phyloP scores from a whole-genome alignment of 2,888 invertebrate genomes.

The Pristionchus arcanus region DNA sequence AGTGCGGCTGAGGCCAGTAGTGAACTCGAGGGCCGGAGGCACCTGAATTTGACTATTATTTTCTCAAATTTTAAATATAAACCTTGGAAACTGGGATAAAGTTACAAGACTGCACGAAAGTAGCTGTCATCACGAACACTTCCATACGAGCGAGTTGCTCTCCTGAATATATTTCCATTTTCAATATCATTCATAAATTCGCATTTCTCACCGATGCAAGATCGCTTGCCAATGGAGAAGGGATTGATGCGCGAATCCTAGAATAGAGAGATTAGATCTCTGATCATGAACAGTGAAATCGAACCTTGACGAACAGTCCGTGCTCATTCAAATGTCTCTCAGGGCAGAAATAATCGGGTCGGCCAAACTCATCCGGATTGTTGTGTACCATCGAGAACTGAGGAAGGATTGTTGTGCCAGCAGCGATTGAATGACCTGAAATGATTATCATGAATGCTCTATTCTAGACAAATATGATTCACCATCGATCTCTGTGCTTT shows the following conservation, averaged over 20 bases:
- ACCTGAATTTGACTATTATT: background rate
- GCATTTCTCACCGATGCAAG: background rate
- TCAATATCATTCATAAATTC: background rate
- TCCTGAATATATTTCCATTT: background rate
- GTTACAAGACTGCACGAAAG: background rate
- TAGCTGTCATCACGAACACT: background rate
- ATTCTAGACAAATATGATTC: background rate
- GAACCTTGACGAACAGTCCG: background rate
- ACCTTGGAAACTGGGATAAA: background rate
- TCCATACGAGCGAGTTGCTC: conserved; percentile 30
- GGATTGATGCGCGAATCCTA: conserved; percentile 13
- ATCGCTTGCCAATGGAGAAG: conserved; percentile 22
- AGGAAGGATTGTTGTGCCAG: conserved; percentile 16
- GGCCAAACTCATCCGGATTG: background rate
- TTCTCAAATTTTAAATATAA: too few species aligned
- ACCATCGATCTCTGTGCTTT: background rate
- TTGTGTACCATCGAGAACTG: conserved; percentile 32
- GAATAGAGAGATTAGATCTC: background rate
- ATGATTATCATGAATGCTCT: background rate
- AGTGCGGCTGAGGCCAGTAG: background rate
- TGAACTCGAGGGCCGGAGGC: background rate
- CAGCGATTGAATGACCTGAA: background rate
- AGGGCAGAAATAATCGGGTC: conserved; percentile 42
- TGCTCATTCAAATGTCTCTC: conserved; percentile 39
- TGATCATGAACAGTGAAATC: background rate